Base-by-base conservation (phyloP, 2,113 vertebrate species). In the Siniperca knerii region DNA sequence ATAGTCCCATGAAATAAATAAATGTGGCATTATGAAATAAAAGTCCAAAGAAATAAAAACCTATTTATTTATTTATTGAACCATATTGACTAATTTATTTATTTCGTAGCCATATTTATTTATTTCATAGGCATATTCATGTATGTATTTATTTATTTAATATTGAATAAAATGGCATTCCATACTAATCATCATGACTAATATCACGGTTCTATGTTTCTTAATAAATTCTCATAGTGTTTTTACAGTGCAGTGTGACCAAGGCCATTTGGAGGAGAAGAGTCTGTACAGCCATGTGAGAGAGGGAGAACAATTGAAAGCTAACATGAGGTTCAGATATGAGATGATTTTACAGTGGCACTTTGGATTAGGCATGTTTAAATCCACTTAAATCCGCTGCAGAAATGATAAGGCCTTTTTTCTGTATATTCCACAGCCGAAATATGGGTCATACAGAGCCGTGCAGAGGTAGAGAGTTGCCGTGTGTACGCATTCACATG, bases 361-460 rank as follows among this genome's bases (percentile, higher is more conserved):
- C 79, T 81, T 78, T 75, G 87, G 87, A 91, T 92, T 90, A 93
- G 65, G 77, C 52, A 37, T 77, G 76, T 89, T 92, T 84, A 87
- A 92, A 93, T 91, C 87, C 80, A 90, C 78, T 87, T 82, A 82
- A 92, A 91, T 88, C 91, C 61, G 3, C 71, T 84, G 72, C 61
- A 85, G 81, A 86, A 90, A 88, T 50, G 33, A 81, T 84, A 85
- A 69, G 77, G 79, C 72, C 66, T 78, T 67, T 75, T 90, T 74
- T 66, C 29, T 58, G 44, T 79, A 67, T 33, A 50, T 86, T 77
- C 74, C 64, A 70, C 60, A 60, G 52, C 6, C 11, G 2, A 91
- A 79, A 93, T 92, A 89, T 92, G 81, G 91, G 93, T 90, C 92
- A 93, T 16, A 79, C 55, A 50, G 67, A 89, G 65, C n/a, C 29